phyloP scores from a whole-genome alignment of 2,888 invertebrate genomes.

The Aradus depressus region DNA sequence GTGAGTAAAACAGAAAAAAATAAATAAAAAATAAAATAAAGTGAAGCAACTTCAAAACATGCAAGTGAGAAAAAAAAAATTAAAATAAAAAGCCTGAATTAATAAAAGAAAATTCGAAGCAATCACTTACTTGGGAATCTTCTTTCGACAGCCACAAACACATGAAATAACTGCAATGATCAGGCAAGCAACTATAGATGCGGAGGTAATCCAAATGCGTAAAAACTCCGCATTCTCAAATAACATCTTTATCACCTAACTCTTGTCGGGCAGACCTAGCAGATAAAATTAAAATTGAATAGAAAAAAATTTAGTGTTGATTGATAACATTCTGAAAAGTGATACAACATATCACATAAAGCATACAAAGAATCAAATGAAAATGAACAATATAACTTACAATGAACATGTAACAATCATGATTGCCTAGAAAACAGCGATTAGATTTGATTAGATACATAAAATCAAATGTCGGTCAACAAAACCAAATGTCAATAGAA shows the following conservation, averaged over 20 bases:
- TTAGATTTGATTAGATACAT: background rate
- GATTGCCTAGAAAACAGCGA: conserved; percentile 8
- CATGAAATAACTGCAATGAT: conserved; percentile 51
- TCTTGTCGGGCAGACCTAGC: conserved; percentile 15
- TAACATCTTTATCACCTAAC: conserved; percentile 17
- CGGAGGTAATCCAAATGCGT: conserved; percentile 23
- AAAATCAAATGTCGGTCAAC: conserved; percentile 2
- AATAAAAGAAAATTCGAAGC: conserved; percentile 2
- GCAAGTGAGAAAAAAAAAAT: conserved; percentile 6
- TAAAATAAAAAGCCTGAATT: conserved; percentile 7
- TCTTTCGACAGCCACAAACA: conserved; percentile 62
- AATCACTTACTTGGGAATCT: conserved; percentile 54
- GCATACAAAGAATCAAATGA: background rate
- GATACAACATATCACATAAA: background rate
- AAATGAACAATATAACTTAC: conserved; percentile 9
- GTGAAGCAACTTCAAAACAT: background rate
- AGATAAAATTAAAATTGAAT: background rate
- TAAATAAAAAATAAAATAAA: conserved; percentile 17
- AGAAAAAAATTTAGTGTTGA: background rate
- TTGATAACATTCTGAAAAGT: background rate
- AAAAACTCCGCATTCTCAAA: conserved; percentile 23
- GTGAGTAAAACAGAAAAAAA: too few species aligned
- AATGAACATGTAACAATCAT: conserved; percentile 20
- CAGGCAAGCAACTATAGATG: conserved; percentile 30
- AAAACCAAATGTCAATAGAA: conserved; percentile 13